Evolutionary conservation across 2,888 invertebrate species (phyloP), one percentile per base, ranked within the genome.

Genomic region (Osedax fenrisi): DNA sequence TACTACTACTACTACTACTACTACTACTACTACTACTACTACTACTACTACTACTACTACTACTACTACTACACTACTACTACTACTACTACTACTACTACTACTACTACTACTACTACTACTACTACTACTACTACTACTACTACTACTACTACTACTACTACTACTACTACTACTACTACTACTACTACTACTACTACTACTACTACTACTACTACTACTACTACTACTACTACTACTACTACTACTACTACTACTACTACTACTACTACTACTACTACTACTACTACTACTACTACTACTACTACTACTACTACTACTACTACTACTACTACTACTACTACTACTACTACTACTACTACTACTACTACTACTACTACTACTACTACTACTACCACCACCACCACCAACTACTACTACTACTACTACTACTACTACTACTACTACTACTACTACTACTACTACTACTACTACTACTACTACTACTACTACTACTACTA

Each of bases 181-280:
- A 41, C 72, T 74, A 70, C 66, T 74, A 69, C 66, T 68, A 74
- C 66, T 74, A 68, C 66, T 74, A 74, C 27, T 70, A 70, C 66
- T 74, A 74, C 66, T 74, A 74, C 66, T 74, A 74, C 26, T 74
- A 69, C 66, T 69, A 70, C 66, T 74, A 74, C 27, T 27, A 74
- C 66, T 74, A 74, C 27, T 74, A 68, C 66, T 74, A 74, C 41
- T 72, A 70, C 67, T 74, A 25, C 27, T 74, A 70, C 67, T 71
- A 27, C 67, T 72, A 70, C 24, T 74, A 74, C 66, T 70, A 72
- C 41, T 74, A 69, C 67, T 66, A 66, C 67, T 66, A 66, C 67
- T 66, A 3, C 56, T 56, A 56, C 56, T 13, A 56, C 56, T 56
- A 56, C 56, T 56, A 56, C 56, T 56, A 56, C 56, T 56, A 56